A percentile compares a stretch with the other conserved stretches of the same genome.
These are phyloP conservation scores for Neolamprologus variostigma DNA, from an alignment of 2,113 vertebrate species.

Conservation along the genomic window DNA sequence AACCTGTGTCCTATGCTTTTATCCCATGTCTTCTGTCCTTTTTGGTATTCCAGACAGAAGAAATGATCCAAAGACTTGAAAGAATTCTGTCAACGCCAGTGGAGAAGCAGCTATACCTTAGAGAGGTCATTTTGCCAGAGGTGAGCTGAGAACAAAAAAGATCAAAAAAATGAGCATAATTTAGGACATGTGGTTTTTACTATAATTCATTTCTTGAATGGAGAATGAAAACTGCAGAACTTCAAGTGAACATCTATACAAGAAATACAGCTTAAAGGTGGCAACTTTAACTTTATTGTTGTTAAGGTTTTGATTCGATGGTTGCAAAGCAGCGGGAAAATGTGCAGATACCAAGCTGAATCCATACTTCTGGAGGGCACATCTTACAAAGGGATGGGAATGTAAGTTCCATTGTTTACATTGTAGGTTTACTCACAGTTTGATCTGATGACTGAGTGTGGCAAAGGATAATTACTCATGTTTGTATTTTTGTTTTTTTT, in stretches of 20 bases:
- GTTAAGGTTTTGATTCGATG: not conserved
- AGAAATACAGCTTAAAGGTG: rapidly evolving
- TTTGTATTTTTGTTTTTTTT: not conserved
- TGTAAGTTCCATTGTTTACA: not conserved
- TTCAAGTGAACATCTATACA: not conserved
- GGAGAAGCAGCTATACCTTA: not conserved
- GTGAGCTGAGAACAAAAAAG: not conserved
- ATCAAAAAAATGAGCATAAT: rapidly evolving
- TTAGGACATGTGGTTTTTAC: not conserved
- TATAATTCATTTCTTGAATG: rapidly evolving
- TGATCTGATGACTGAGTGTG: rapidly evolving
- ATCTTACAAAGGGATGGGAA: rapidly evolving
- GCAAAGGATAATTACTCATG: not conserved
- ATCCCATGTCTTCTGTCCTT: not conserved
- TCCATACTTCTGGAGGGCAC: rapidly evolving
- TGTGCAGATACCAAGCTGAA: not conserved
- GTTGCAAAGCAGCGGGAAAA: not conserved
- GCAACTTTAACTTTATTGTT: not conserved
- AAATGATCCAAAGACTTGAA: not conserved
- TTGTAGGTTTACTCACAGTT: rapidly evolving
- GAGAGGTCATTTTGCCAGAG: not conserved
- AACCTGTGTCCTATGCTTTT: rapidly evolving
- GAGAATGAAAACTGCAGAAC: not conserved
- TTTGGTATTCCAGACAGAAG: not conserved
- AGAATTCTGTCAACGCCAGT: not conserved